These are phyloP conservation scores for Pollenia amentaria DNA, from an alignment of 2,888 invertebrate species.

Conservation along the genomic window DNA sequence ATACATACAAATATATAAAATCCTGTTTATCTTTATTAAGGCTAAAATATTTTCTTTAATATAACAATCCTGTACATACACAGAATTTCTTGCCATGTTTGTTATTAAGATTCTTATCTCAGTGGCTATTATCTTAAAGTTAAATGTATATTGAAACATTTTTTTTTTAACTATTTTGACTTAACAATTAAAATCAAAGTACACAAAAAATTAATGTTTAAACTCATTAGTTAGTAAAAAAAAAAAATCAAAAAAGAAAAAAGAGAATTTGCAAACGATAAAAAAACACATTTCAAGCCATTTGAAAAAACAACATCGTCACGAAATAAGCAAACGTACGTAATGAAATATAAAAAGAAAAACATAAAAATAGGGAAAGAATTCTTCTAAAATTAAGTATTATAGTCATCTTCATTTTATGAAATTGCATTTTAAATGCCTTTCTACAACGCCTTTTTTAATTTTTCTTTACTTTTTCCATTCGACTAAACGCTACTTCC, in stretches of 20 bases:
- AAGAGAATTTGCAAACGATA: conserved; percentile 1
- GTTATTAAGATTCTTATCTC: background rate
- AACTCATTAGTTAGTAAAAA: conserved; percentile 38
- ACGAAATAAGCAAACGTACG: conserved; percentile 41
- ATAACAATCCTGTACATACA: background rate
- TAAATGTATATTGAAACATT: conserved; percentile 15
- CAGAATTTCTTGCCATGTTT: background rate
- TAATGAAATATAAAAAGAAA: background rate
- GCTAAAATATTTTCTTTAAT: background rate
- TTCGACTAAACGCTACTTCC: conserved; percentile 71
- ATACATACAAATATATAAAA: too few species aligned
- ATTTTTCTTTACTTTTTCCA: conserved; percentile 42
- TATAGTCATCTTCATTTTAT: conserved; percentile 68
- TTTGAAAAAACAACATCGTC: conserved; percentile 44
- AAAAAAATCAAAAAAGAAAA: background rate
- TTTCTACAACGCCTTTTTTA: conserved; percentile 58
- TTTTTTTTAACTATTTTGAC: conserved; percentile 8
- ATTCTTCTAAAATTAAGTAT: conserved; percentile 65
- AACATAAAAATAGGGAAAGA: conserved; percentile 4
- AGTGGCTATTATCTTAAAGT: background rate
- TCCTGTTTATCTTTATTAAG: background rate
- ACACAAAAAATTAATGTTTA: conserved; percentile 40
- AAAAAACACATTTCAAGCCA: conserved; percentile 32
- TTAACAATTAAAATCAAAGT: conserved; percentile 15
- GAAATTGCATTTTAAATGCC: conserved; percentile 74